A percentile compares a stretch with the other conserved stretches of the same genome.
phyloP scores from a whole-genome alignment of 23 tunicate genomes.

The Trididemnum clinides region DNA sequence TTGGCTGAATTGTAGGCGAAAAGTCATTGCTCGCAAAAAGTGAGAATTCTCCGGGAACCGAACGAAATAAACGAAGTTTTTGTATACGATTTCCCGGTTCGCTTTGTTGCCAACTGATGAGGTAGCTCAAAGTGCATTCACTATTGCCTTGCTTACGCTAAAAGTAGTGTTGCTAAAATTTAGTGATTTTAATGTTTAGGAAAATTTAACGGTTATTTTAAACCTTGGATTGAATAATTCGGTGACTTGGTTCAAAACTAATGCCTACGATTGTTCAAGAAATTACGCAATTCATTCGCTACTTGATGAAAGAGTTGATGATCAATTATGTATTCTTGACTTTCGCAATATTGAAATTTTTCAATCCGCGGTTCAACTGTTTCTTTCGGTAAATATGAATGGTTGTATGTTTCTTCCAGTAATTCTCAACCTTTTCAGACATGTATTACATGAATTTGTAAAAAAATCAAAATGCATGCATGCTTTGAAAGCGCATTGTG shows the following conservation, averaged over 20 bases:
- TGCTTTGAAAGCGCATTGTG: too few species aligned
- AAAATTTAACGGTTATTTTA: slow-evolving; percentile 31
- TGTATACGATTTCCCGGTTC: too few species aligned
- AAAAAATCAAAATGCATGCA: neutral
- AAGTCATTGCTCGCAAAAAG: too few species aligned
- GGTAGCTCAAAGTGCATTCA: too few species aligned
- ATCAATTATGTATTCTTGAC: slow-evolving; percentile 36
- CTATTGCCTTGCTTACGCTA: too few species aligned
- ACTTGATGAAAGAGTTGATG: neutral
- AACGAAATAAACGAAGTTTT: too few species aligned
- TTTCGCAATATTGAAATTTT: slow-evolving; percentile 72
- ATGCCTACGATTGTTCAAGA: slow-evolving; percentile 34
- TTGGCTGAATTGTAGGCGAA: too few species aligned
- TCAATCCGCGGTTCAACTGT: slow-evolving; percentile 66
- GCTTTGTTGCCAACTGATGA: too few species aligned
- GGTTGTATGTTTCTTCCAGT: too few species aligned
- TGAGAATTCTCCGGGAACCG: too few species aligned
- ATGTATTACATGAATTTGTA: too few species aligned
- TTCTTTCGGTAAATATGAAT: slow-evolving; percentile 74
- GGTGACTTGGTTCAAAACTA: slow-evolving; percentile 56
- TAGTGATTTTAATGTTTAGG: slow-evolving; percentile 7
- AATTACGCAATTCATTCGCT: neutral
- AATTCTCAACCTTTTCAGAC: too few species aligned
- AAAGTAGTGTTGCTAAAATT: neutral
- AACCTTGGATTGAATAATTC: slow-evolving; percentile 69